Evolutionary conservation across 2,113 vertebrate species (phyloP), one percentile per base, ranked within the genome.

Genomic region (Natator depressus): DNA sequence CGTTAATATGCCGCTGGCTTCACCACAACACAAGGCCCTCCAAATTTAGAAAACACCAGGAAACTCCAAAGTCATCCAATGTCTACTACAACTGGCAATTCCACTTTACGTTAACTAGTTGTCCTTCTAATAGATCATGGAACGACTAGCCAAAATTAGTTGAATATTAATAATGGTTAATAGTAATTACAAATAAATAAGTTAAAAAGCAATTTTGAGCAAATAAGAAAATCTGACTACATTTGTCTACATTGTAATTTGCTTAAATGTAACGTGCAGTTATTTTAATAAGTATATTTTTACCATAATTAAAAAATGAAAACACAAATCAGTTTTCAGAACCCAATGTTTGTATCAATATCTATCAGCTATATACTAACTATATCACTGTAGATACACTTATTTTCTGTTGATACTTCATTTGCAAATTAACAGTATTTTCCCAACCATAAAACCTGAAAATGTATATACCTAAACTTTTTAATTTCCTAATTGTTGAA

Each of bases 1-100:
- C 42, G 42, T 42, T 42, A 42, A 42, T 42, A 42, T 42, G 42
- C 42, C 42, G 42, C 42, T 42, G 65, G 51, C 42, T 86, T 92
- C 24, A 88, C 10, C 46, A 53, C 8, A 91, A 38, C 49, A 89
- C 11, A 27, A 1, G 20, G 14, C 1, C 13, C 24, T 69, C 83
- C 47, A 79, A 9, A 5, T 88, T 80, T 49, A 31, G 12, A 79
- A 31, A 49, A 46, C 82, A 78, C 14, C 57, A 88, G 14, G 13
- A 91, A 94, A 93, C 87, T 16, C 10, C 76, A 93, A 94, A 89
- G 49, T 69, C 3, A 91, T 31, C 88, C 49, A 79, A 76, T 86
- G 80, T 93, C 80, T 88, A 86, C 51, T 65, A 65, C 22, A 9
- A 86, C 27, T 27, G 54, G 24, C 54, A 91, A 29, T n/a, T 24